Evolutionary conservation across 2,113 vertebrate genomes (phyloP).

Genomic region (Rhizomys pruinosus): DNA sequence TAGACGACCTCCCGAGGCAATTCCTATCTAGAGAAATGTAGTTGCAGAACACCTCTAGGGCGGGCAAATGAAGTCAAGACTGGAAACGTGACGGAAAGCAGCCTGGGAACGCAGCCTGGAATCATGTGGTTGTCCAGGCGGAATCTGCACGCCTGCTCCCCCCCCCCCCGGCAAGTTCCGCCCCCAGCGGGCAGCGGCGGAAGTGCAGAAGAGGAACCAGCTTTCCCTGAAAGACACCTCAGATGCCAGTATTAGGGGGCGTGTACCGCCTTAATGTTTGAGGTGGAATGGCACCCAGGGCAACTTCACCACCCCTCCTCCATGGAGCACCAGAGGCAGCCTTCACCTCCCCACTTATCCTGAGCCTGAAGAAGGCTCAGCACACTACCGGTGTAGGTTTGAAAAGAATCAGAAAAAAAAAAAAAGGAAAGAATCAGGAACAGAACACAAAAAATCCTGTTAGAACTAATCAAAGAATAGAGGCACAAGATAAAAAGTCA

Average conservation of each 20-base stretch:
- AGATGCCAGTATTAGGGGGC: rapidly evolving
- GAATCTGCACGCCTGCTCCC: neutral
- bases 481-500: neutral
- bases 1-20: neutral
- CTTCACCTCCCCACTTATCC: neutral
- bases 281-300: neutral
- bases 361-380: neutral
- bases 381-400: neutral
- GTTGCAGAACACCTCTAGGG: neutral
- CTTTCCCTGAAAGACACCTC: rapidly evolving
- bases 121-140: neutral
- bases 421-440: too few relatives aligned
- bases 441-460: neutral
- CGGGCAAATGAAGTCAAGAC: slow-evolving; percentile 37
- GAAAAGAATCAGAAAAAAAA: slow-evolving; percentile 28
- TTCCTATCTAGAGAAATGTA: neutral
- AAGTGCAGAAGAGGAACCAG: neutral
- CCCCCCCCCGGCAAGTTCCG: neutral
- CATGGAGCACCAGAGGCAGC: neutral
- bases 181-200: neutral
- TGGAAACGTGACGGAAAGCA: neutral
- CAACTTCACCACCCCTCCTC: neutral
- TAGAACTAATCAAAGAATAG: neutral
- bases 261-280: neutral
- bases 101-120: neutral